Base-by-base conservation (phyloP, 2,797 vertebrate genomes). In the Ptychobarbus kaznakovi region DNA sequence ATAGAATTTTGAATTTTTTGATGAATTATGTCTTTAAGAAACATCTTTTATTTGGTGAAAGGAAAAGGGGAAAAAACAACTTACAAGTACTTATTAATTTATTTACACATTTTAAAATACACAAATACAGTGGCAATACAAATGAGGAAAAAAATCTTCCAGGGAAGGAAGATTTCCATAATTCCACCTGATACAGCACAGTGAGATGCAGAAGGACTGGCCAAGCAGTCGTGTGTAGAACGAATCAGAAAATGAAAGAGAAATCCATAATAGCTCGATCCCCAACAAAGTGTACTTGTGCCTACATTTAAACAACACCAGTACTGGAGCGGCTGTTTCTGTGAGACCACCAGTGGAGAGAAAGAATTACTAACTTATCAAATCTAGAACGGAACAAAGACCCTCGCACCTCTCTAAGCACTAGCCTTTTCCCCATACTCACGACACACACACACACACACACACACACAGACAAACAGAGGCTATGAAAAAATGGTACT, bases 81-180 rank as follows among this genome's bases (percentile, higher is more conserved):
- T 74, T 92, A 96, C 95, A 98, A 97, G 96, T 96, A 94, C 93
- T 95, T 95, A 94, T 95, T 96, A 95, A 96, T 98, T 97, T 98
- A 98, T 98, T 98, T 98, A 98, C 97, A 98, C 91, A 95, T 93
- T 94, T 95, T 96, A 94, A 97, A 97, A 96, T 96, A 96, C 97
- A 98, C 95, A 95, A 96, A 96, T 96, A 96, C 96, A 96, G 94
- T 94, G 94, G 94, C 92, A 95, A 95, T 97, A 96, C 96, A 97
- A 96, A 96, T 93, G 95, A 95, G 89, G 91, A 92, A 85, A 51
- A 78, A 91, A 92, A 90, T 91, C 88, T 92, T 90, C 88, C 87
- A 61, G 65, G 87, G 88, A 86, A 89, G 90, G 91, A 89, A 91
- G 81, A 90, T 87, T 92, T 89, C 91, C 89, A 91, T 92, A 86